These are phyloP conservation scores for Catocala nupta DNA, from an alignment of 2,888 invertebrate genomes.

Conservation along the genomic window DNA sequence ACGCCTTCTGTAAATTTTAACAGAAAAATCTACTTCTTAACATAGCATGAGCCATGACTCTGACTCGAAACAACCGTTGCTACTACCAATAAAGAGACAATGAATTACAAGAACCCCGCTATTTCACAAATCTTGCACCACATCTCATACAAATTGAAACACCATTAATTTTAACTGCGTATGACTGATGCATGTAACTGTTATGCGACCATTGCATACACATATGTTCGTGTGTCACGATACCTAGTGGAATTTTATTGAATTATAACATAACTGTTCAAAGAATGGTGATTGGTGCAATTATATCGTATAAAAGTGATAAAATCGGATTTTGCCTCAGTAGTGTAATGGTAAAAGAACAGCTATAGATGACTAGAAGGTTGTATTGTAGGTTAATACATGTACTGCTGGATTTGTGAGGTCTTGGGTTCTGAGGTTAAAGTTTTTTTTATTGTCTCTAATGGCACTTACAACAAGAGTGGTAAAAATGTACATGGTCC, in stretches of 20 bases:
- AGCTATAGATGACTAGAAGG: conserved; percentile 1
- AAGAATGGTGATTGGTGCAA: conserved; percentile 4
- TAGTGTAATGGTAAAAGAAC: conserved; percentile 1
- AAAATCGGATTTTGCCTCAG: not conserved
- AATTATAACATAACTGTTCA: conserved; percentile 37
- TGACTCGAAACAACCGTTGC: too few relatives aligned
- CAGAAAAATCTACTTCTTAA: too few relatives aligned
- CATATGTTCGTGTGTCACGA: conserved; percentile 57
- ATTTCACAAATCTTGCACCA: conserved; percentile 12
- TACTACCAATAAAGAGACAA: too few relatives aligned
- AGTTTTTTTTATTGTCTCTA: too few relatives aligned
- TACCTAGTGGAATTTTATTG: conserved; percentile 32
- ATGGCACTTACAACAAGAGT: too few relatives aligned
- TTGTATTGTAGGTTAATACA: not conserved
- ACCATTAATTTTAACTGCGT: conserved; percentile 59
- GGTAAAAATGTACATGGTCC: too few relatives aligned
- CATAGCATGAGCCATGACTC: too few relatives aligned
- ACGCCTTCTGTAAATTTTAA: too few relatives aligned
- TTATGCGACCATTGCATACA: conserved; percentile 53
- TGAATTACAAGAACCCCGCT: conserved; percentile 12
- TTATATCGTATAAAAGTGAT: conserved; percentile 1
- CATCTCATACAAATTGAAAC: conserved; percentile 23
- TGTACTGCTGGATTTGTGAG: too few relatives aligned
- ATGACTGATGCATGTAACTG: conserved; percentile 57
- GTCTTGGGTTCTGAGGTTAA: too few relatives aligned